Conservation (phyloP, 1,140 invertebrate species). For the Drosophila orena region DNA sequence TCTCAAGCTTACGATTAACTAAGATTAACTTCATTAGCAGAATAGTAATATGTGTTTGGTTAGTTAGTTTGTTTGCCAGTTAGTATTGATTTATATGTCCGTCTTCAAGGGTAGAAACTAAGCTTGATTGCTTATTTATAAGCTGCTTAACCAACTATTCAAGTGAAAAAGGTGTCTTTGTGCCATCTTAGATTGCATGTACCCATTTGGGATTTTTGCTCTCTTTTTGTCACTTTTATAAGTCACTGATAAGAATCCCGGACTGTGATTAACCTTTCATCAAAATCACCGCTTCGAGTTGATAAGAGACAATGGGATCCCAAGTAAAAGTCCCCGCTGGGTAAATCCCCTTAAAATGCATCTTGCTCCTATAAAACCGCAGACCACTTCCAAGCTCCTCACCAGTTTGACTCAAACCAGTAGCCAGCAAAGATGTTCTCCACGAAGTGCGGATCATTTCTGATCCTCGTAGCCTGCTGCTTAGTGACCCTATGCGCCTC, state of each 20-base stretch:
- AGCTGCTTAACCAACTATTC: no score
- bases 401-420: conserved; percentile 41
- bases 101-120: neutral
- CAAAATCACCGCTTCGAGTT: conserved; percentile 23
- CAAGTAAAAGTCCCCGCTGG: conserved; percentile 15
- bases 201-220: neutral
- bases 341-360: conserved; percentile 20
- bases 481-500: conserved; percentile 22
- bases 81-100: no score
- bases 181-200: neutral
- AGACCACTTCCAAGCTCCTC: neutral
- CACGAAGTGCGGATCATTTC: conserved; percentile 11
- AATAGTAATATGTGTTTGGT: no score
- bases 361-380: conserved; percentile 42
- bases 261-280: conserved; percentile 20
- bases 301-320: conserved; percentile 18
- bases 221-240: neutral
- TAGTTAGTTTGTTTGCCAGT: no score
- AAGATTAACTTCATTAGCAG: no score
- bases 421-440: conserved; percentile 43
- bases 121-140: no score
- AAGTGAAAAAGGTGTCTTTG: no score
- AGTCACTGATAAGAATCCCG: conserved; percentile 15
- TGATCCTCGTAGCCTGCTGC: conserved; percentile 38
- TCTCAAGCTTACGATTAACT: no score